A percentile compares a stretch with the other conserved stretches of the same genome.
Conservation (phyloP, 1,140 invertebrate genomes). For the Asobara japonica region DNA sequence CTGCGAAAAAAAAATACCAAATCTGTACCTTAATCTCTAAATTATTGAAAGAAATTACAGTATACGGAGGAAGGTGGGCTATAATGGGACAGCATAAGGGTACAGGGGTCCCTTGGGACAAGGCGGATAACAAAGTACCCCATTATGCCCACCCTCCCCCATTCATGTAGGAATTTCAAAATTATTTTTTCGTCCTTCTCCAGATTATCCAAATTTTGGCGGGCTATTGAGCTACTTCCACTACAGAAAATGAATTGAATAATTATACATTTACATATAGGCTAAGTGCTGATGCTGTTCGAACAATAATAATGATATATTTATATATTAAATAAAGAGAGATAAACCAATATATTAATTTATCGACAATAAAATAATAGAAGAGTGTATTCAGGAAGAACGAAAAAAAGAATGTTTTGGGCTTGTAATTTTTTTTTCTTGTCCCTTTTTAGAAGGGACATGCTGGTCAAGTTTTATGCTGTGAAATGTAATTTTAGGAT, state of each 20-base stretch:
- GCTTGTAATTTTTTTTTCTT: background rate
- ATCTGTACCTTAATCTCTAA: too few relatives aligned
- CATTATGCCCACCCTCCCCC: too few relatives aligned
- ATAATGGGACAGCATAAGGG: too few relatives aligned
- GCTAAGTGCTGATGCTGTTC: slow-evolving; percentile 66
- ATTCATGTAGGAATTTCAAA: too few relatives aligned
- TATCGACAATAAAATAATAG: slow-evolving; percentile 38
- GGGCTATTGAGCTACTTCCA: slow-evolving; percentile 20
- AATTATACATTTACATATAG: slow-evolving; percentile 45
- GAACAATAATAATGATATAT: slow-evolving; percentile 66
- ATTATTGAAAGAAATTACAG: too few relatives aligned
- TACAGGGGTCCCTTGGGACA: too few relatives aligned
- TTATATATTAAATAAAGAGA: slow-evolving; percentile 44
- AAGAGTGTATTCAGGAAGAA: slow-evolving; percentile 18
- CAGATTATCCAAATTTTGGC: slow-evolving; percentile 1
- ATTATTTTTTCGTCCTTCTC: slow-evolving; percentile 39
- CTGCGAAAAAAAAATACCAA: too few relatives aligned
- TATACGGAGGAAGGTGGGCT: too few relatives aligned
- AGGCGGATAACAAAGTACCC: too few relatives aligned
- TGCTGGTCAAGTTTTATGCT: slow-evolving; percentile 4
- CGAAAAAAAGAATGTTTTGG: slow-evolving; percentile 3
- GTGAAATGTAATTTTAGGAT: slow-evolving; percentile 12
- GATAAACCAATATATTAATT: slow-evolving; percentile 36
- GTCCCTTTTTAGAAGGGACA: background rate
- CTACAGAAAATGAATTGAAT: slow-evolving; percentile 32